These are phyloP conservation scores for Pogona vitticeps DNA, from an alignment of 2,113 vertebrate species.

Conservation along the genomic window DNA sequence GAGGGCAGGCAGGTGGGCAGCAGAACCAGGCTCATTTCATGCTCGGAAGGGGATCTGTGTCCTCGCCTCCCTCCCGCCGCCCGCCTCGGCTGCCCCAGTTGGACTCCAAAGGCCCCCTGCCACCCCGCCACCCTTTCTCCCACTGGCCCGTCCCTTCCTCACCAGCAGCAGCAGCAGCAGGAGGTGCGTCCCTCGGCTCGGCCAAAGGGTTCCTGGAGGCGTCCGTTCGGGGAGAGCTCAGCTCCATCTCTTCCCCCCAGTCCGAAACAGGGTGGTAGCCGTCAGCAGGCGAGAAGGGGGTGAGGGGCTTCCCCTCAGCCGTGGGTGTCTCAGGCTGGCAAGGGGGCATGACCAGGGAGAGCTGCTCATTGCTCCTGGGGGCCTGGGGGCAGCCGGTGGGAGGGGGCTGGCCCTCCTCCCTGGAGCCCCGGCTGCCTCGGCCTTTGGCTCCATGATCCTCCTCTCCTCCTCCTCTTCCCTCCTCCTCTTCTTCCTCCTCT, in stretches of 20 bases:
- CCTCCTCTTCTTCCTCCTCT: conserved; percentile 50
- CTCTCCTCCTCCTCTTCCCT: conserved; percentile 34
- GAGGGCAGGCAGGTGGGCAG: too few relatives aligned
- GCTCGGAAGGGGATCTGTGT: not conserved
- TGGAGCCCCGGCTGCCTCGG: conserved; percentile 47
- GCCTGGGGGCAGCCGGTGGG: not conserved
- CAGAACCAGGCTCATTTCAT: not conserved
- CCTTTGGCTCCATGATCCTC: conserved; percentile 53
- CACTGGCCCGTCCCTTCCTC: not conserved
- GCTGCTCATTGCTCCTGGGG: not conserved
- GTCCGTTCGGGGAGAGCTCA: conserved; percentile 79
- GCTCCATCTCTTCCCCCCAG: conserved; percentile 94
- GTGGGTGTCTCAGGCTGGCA: not conserved
- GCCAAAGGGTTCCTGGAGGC: conserved; percentile 72
- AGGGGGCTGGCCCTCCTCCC: not conserved
- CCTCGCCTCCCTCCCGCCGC: not conserved
- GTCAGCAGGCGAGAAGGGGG: conserved; percentile 78
- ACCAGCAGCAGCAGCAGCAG: conserved; percentile 12
- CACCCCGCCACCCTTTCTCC: too few relatives aligned
- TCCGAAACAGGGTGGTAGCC: conserved; percentile 81
- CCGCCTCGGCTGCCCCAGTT: not conserved
- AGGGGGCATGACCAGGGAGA: not conserved
- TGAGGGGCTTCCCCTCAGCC: conserved; percentile 59
- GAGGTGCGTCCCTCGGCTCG: conserved; percentile 18
- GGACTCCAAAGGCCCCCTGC: not conserved